Base-by-base conservation (phyloP, 2,113 vertebrate species). In the Bombycilla garrulus region DNA sequence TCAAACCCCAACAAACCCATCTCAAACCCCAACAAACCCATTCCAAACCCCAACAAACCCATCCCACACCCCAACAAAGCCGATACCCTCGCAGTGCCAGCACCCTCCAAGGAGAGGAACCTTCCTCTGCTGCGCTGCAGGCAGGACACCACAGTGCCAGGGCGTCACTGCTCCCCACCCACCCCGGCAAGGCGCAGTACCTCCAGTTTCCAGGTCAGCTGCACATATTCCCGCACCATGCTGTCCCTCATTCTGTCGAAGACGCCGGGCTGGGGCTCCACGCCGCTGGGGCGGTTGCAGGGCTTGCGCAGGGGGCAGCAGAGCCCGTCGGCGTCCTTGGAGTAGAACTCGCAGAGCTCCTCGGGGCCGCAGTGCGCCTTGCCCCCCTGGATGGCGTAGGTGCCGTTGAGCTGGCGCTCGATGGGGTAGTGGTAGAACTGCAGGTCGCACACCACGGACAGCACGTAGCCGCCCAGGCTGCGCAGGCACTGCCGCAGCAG, bases 271-370 rank as follows among this genome's bases (percentile, higher is more conserved):
- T 97, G 97, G 44, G 99, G 98, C 15, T 97, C 96, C 4, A 97
- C 95, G 0, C 99, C 98, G 0, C 97, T 28, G 20, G 98, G 93
- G 4, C 99, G 98, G 86, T 99, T 98, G 93, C 99, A 99, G 9
- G 99, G 99, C 54, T 99, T 99, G 88, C 91, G 98, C 79, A 99
- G 98, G 9, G 54, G 38, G 62, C 98, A 99, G 94, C 98, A 98
- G 95, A 99, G 98, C 29, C 99, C 99, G 5, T 99, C 99, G 0
- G 99, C 85, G 26, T 99, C 99, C 85, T 98, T 99, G 78, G 98
- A 99, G 97, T 99, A 99, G 95, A 98, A 99, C 95, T 99, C 99
- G 7, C 99, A 99, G 61, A 99, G 98, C 95, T 99, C 99, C 2
- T 98, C 99, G 0, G 99, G 99, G 14, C 99, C 99, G 0, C 99